Evolutionary conservation across 1,140 invertebrate genomes (phyloP).

Genomic region (Mamestra configurata): DNA sequence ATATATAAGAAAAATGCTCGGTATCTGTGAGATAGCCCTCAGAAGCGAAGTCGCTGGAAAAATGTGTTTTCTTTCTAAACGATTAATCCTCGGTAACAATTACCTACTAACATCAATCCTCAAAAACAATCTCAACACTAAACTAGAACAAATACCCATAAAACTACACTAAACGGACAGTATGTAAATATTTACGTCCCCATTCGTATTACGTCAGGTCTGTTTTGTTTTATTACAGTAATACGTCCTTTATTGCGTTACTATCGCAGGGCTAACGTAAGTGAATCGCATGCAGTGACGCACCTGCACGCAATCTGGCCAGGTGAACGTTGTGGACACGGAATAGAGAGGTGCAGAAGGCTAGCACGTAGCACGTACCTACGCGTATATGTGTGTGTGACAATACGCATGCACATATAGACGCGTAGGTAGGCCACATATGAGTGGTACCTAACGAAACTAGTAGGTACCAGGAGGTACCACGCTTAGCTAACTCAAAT

Average conservation of each 20-base stretch:
- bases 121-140: background rate
- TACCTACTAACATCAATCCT: constrained; percentile 5
- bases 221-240: constrained; percentile 16
- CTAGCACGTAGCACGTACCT: no score
- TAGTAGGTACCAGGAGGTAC: no score
- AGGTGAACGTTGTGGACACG: background rate
- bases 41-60: no score
- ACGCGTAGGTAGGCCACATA: no score
- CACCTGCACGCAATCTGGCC: constrained; percentile 36
- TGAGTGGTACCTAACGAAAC: no score
- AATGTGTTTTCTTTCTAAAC: no score
- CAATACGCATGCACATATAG: background rate
- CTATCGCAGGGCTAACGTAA: constrained; percentile 2
- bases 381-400: background rate
- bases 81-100: background rate
- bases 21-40: no score
- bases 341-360: background rate
- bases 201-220: constrained; percentile 1
- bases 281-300: constrained; percentile 24
- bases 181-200: constrained; percentile 21
- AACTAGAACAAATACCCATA: constrained; percentile 7
- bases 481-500: no score
- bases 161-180: background rate
- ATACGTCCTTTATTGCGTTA: constrained; percentile 22
- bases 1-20: no score